Evolutionary conservation across 1,140 invertebrate species (phyloP), one percentile per base, ranked within the genome.

Genomic region (Tribolium castaneum): DNA sequence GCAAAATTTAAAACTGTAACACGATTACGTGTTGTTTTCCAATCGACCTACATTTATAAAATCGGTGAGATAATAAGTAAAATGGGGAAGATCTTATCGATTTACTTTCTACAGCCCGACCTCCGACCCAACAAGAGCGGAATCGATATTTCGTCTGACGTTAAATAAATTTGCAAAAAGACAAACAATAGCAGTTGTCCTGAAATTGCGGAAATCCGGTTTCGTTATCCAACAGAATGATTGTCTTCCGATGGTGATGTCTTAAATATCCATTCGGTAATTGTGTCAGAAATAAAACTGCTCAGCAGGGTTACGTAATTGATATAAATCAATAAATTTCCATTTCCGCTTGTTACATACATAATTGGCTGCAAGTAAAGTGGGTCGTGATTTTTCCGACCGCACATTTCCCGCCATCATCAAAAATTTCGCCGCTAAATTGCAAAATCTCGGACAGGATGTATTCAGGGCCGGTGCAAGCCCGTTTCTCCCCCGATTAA

Each of bases 261-360:
- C 39, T 45, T 45, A 45, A 45, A 45, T 45, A 9, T n/a, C 9
- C 39, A 45, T 5, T 45, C 39, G 39, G 39, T 9, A 45, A 45
- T 45, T 45, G 39, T 45, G 39, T 45, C 39, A 45, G 25, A 30
- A 30, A 30, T 30, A 30, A 30, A 30, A 30, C 25, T 5, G 25
- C 25, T 30, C 25, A 6, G 25, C 25, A 30, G 3, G 9, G 5
- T 66, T 66, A 35, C 59, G 59, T 30, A 66, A 66, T 30, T 35
- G 10, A 35, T 66, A 45, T 35, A 66, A 66, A 66, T 66, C 25
- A 35, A 66, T 66, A 66, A 66, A 59, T 66, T 34, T 35, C 59
- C 30, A 35, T 66, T 66, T 66, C 59, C 59, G 59, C 34, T 35
- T 66, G 30, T 66, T 66, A 66, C 59, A 66, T 35, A 35, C n/a